A percentile compares a stretch with the other conserved stretches of the same genome.
These are phyloP conservation scores for Diorhabda elongata DNA, from an alignment of 1,140 invertebrate species.

Conservation along the genomic window DNA sequence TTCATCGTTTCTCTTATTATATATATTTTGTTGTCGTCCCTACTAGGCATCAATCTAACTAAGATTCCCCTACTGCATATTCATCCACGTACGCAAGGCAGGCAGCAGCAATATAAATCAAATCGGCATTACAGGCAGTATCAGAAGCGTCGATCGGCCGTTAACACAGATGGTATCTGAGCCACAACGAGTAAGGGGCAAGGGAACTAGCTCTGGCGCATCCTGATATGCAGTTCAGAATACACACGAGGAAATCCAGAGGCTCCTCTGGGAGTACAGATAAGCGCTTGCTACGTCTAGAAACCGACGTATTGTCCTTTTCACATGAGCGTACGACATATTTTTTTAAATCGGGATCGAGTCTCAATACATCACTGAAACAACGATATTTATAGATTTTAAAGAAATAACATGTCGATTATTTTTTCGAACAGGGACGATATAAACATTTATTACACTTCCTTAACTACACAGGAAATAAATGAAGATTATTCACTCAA, in stretches of 20 bases:
- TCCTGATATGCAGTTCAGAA: slow-evolving; percentile 16
- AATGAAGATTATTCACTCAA: no score
- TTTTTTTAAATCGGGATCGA: no score
- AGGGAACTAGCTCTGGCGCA: slow-evolving; percentile 13
- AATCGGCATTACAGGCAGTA: slow-evolving; percentile 32
- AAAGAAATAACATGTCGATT: no score
- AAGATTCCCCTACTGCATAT: not conserved
- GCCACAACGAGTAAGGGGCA: slow-evolving; percentile 12
- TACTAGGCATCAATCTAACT: no score
- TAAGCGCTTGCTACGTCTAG: slow-evolving; percentile 11
- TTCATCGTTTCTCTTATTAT: no score
- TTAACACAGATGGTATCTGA: slow-evolving; percentile 38
- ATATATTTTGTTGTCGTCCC: no score
- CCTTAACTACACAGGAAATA: no score
- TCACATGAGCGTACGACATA: not conserved
- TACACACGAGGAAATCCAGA: slow-evolving; percentile 17
- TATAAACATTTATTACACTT: no score
- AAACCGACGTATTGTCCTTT: slow-evolving; percentile 14
- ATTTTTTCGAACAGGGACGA: no score
- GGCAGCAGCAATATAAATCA: slow-evolving; percentile 33
- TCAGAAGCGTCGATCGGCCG: slow-evolving; percentile 32
- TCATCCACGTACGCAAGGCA: not conserved
- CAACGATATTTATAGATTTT: no score
- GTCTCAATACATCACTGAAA: no score
- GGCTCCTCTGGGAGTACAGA: slow-evolving; percentile 17